Base-by-base conservation (phyloP, 92 coral and sea anemone genomes). In the Porites cylindrica region DNA sequence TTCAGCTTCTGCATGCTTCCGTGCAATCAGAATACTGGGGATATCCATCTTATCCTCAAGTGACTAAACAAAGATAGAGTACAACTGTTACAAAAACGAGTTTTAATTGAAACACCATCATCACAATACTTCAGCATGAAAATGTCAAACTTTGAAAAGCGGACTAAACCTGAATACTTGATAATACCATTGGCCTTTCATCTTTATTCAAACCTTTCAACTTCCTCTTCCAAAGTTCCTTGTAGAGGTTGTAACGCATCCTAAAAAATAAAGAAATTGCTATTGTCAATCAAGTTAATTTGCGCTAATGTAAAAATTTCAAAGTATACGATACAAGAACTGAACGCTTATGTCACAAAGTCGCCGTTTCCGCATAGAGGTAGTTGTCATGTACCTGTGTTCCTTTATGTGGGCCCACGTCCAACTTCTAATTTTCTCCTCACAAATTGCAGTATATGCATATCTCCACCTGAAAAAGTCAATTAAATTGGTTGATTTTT, bases 1-100 rank as follows among this genome's bases (percentile, higher is more conserved):
- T 93, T 95, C 98, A 12, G 93, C 82, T 77, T 90, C 96, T 43
- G 99, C 99, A 75, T 95, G 98, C 70, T 94, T 96, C 56, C 96
- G 78, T 64, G 97, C 96, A 70, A 97, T 95, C 78, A 97, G 92
- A 70, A 97, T 86, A 53, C 94, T 93, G 58, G 99, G 95, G 26
- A 97, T 92, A 53, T 95, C 96, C 60, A 97, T 88, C 65, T 93
- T 84, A 77, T 97, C 99, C 82, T 97, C 99, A 58, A 95, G 79
- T 56, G 92, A 90, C 93, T 90, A 72, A 52, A 70, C 18, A 67
- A n/a, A 74, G 62, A 72, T 60, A 12, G 24, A 26, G 7, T 1
- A 64, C 3, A 18, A 62, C 24, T 8, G 19, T 56, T 56, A 56
- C 61, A 56, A 10, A 56, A 10, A 0, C 2, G 3, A 54, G 10